Base-by-base conservation (phyloP, 2,888 invertebrate genomes). In the Ormia ochracea region DNA sequence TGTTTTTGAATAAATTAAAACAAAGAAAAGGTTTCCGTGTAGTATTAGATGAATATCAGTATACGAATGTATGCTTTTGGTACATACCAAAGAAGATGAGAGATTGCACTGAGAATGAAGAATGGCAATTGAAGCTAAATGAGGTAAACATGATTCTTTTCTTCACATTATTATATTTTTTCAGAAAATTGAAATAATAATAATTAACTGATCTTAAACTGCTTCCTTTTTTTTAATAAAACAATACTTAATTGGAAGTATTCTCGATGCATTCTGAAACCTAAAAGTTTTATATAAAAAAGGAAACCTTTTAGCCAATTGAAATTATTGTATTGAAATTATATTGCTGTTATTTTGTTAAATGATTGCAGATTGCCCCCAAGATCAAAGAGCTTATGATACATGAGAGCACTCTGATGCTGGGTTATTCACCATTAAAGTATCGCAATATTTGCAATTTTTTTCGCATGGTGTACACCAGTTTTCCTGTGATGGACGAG, bases 11-110 rank as follows among this genome's bases (percentile, higher is more conserved):
- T 2, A 89, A 91, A 54, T 90, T 95, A 0, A 87, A 89, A 0
- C 83, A 84, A 0, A 90, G 91, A 21, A 83, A 86, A 54, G 84
- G 88, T 19, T 95, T 94, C 86, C 90, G 92, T 68, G 88, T 94
- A 23, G 93, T 95, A 0, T 87, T 92, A 33, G 87, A 93, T 79
- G 87, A 90, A 19, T 91, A 92, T 87, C 94, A 96, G 83, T 95
- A 94, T 81, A 94, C 95, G 19, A 97, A 96, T 86, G 93, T 98
- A 1, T 97, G 96, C 88, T 98, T 97, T 89, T 97, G 97, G 97
- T 97, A 94, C 87, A 92, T 96, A 74, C 92, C 94, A 0, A 90
- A 84, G 41, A 89, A 88, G n/a, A 90, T 93, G 83, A 82, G 89
- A 23, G 84, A 78, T 19, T 78, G 82, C 9, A 69, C 82, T 31